Conservation (phyloP, 23 tunicate species). For the Halocynthia aurantium region DNA sequence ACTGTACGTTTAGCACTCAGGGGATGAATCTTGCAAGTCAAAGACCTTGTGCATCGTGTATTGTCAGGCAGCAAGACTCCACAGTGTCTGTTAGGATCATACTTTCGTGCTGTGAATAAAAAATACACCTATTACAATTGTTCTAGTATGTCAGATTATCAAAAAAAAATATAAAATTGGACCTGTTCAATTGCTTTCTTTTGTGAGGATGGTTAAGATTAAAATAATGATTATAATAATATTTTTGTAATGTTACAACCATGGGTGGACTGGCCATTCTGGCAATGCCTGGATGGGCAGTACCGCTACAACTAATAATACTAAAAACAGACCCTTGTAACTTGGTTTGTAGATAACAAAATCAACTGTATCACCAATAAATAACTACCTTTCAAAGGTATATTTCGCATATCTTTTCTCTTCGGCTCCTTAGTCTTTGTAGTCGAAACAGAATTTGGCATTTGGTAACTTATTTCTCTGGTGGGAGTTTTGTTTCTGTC, state of each 20-base stretch:
- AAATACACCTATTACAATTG: too few species aligned
- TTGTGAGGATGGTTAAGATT: too few species aligned
- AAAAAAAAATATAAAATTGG: too few species aligned
- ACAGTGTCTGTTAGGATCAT: conserved; percentile 84
- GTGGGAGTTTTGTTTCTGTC: background rate
- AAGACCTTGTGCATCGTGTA: conserved; percentile 48
- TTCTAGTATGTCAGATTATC: background rate
- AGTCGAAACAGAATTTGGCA: background rate
- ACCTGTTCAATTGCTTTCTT: too few species aligned
- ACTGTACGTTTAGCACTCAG: conserved; percentile 53
- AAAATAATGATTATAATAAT: too few species aligned
- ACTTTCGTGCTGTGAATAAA: conserved; percentile 55
- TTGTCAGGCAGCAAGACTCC: conserved; percentile 51
- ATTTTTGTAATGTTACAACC: too few species aligned
- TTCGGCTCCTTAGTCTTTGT: background rate
- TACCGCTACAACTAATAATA: too few species aligned
- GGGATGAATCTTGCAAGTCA: conserved; percentile 74
- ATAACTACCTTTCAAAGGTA: conserved; percentile 21
- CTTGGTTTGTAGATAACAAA: too few species aligned
- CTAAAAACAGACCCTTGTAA: too few species aligned
- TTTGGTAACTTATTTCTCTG: background rate
- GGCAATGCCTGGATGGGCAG: too few species aligned
- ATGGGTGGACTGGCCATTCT: too few species aligned
- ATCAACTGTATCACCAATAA: too few species aligned
- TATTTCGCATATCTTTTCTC: conserved; percentile 6